Evolutionary conservation across 1,140 invertebrate genomes (phyloP).

Genomic region (Eriosoma lanigerum): DNA sequence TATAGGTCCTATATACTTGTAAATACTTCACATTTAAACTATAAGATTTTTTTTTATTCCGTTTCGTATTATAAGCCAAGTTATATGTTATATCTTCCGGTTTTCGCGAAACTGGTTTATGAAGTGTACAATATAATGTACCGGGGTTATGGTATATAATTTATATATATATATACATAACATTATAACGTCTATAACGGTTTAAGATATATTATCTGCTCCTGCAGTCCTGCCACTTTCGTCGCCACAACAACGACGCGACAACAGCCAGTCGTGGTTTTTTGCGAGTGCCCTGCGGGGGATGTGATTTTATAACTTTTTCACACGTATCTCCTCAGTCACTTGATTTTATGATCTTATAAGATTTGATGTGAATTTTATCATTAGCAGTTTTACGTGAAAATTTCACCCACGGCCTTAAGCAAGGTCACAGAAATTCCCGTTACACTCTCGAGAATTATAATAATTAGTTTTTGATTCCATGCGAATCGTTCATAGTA

Average conservation of each 20-base stretch:
- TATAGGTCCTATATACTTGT: no score
- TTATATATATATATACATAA: slow-evolving; percentile 4
- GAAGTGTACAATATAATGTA: neutral
- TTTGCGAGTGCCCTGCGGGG: neutral
- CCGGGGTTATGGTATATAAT: no score
- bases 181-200: slow-evolving; percentile 1
- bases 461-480: slow-evolving; percentile 17
- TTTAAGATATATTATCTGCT: slow-evolving; percentile 11
- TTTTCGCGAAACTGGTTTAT: slow-evolving; percentile 21
- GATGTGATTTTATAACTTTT: neutral
- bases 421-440: slow-evolving; percentile 1
- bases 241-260: neutral
- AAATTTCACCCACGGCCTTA: slow-evolving; percentile 25
- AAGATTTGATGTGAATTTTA: slow-evolving; percentile 11
- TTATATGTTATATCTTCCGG: slow-evolving; percentile 24
- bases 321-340: neutral
- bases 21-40: no score
- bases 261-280: neutral
- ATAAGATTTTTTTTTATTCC: no score
- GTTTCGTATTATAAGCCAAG: neutral
- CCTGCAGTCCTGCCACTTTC: neutral
- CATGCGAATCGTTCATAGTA: neutral
- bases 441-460: neutral
- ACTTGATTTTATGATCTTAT: slow-evolving; percentile 7
- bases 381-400: neutral